Conservation (phyloP, 2,113 vertebrate species). For the Illadopsis cleaveri region DNA sequence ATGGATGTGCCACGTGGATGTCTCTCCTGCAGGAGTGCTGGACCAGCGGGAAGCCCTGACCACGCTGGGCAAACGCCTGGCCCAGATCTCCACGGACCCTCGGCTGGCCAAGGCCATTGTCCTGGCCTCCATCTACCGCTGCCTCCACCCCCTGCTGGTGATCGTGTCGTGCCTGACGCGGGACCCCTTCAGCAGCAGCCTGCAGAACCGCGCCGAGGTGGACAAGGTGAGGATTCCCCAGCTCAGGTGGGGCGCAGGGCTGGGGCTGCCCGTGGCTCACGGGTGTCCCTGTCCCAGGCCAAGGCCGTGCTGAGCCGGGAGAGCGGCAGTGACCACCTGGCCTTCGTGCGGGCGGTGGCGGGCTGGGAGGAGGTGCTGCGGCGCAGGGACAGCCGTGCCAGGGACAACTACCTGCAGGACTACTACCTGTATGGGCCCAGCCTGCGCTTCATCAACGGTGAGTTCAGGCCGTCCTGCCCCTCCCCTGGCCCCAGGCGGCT, state of each 20-base stretch:
- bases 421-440: slow-evolving; percentile 81
- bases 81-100: slow-evolving; percentile 91
- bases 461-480: accelerated
- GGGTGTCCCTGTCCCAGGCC: slow-evolving; percentile 59
- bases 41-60: slow-evolving; percentile 87
- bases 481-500: accelerated
- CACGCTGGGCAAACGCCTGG: slow-evolving; percentile 86
- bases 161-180: slow-evolving; percentile 91
- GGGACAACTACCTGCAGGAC: slow-evolving; percentile 82
- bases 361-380: slow-evolving; percentile 85
- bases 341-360: slow-evolving; percentile 82
- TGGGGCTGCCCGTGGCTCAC: neutral
- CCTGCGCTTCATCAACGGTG: slow-evolving; percentile 92
- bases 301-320: slow-evolving; percentile 84
- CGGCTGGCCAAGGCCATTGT: slow-evolving; percentile 92
- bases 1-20: accelerated
- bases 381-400: slow-evolving; percentile 71
- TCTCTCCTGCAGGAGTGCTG: slow-evolving; percentile 81
- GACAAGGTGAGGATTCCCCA: slow-evolving; percentile 76
- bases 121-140: slow-evolving; percentile 88
- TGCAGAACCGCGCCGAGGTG: slow-evolving; percentile 86
- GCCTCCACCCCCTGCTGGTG: slow-evolving; percentile 87
- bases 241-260: accelerated
- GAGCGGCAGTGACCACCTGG: slow-evolving; percentile 89
- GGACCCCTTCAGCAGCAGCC: slow-evolving; percentile 93